These are phyloP conservation scores for Limnephilus rhombicus DNA, from an alignment of 2,888 invertebrate genomes.

Conservation along the genomic window DNA sequence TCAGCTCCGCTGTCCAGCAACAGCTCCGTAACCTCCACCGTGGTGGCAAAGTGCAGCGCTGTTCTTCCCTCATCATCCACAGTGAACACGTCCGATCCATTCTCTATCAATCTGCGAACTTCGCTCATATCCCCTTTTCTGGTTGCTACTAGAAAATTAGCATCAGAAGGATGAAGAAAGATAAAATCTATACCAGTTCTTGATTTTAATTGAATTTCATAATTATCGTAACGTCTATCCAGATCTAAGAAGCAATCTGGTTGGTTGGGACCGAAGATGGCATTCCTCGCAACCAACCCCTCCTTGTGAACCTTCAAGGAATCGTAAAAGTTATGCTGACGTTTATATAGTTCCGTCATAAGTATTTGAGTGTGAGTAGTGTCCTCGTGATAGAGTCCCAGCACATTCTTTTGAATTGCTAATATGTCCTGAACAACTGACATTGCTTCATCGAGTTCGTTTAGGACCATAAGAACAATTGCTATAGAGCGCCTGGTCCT, in stretches of 20 bases:
- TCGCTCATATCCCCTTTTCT: too few relatives aligned
- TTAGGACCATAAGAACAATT: not conserved
- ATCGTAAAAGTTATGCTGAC: not conserved
- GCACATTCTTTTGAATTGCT: constrained; percentile 11
- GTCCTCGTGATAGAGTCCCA: not conserved
- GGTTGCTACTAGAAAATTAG: too few relatives aligned
- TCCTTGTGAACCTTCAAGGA: not conserved
- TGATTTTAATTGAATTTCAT: too few relatives aligned
- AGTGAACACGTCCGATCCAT: not conserved
- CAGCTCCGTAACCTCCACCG: constrained; percentile 81
- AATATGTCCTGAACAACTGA: not conserved
- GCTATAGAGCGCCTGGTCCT: not conserved
- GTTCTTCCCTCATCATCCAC: not conserved
- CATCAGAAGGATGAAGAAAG: too few relatives aligned
- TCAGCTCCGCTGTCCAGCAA: constrained; percentile 82
- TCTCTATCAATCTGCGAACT: too few relatives aligned
- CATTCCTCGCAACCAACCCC: too few relatives aligned
- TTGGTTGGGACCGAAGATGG: too few relatives aligned
- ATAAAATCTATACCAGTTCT: too few relatives aligned
- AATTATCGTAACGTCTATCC: too few relatives aligned
- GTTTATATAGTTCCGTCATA: not conserved
- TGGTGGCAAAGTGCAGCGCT: constrained; percentile 67
- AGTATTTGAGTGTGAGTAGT: not conserved
- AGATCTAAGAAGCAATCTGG: too few relatives aligned
- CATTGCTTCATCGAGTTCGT: not conserved